Base-by-base conservation (phyloP, 2,888 invertebrate genomes). In the Unio pictorum region DNA sequence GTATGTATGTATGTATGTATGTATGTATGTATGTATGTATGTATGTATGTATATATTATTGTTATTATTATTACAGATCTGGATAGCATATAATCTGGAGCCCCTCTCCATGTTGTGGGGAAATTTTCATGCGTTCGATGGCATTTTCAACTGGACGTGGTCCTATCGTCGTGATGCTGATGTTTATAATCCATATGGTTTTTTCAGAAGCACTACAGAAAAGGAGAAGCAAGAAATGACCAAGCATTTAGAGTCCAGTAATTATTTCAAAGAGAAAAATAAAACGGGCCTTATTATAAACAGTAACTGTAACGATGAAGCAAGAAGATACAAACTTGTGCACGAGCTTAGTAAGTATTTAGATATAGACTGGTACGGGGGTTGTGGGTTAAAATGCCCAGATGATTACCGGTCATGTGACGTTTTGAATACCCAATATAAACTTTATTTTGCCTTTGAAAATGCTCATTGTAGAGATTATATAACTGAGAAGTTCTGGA, bases 101-200 rank as follows among this genome's bases (percentile, higher is more conserved):
- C 73, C 73, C 8, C 45, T 69, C 20, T 61, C 73, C n/a, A 64
- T 63, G 65, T 61, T 73, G n/a, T 73, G 67, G 69, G 70, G 70
- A 7, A 66, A 67, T 58, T 54, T 65, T 23, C 55, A 8, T 15
- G 30, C 64, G 18, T 73, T 69, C 68, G 66, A 67, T 59, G 73
- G 69, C 3, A n/a, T 65, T 2, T 73, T 73, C 57, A 73, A 73
- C 70, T 73, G 73, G 73, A 73, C 73, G 6, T 67, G 67, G 73
- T 64, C 73, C 7, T 73, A 65, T 56, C 67, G 28, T 17, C 54
- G 61, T 6, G 59, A 59, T 18, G 67, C 73, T 3, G 73, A 73
- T 30, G 66, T 73, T 26, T 62, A 65, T 17, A 55, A 59, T 20
- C 73, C 73, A 8, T 69, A 73, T 55, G 70, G 70, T 23, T 26